Evolutionary conservation across 2,797 vertebrate genomes (phyloP), one percentile per base, ranked within the genome.

Genomic region (Synanceia verrucosa): DNA sequence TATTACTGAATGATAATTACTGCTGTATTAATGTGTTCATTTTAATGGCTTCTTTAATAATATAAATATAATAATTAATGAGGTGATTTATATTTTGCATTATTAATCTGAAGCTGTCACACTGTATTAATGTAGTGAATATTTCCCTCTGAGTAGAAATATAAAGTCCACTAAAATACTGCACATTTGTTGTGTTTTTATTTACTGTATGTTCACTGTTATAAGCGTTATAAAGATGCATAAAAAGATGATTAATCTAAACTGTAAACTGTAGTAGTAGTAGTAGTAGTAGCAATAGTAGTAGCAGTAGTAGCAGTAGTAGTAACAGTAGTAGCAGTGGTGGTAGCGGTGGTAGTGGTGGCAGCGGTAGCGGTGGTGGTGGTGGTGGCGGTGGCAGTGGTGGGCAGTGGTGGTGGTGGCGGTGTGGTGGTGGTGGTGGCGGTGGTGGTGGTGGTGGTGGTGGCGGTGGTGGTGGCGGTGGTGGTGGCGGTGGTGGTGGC

Each of bases 181-280:
- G n/a, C n/a, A 33, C 31, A 52, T 11, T 31, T 31, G 29, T 33
- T 41, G 7, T 41, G 18, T 41, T 14, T n/a, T 41, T 0, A 41
- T 41, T 41, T 0, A 39, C 0, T 31, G 26, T 24, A 56, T 48
- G 21, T 9, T 36, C 16, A 56, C 69, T 65, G 37, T 36, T 48
- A 41, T 53, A 36, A 34, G 66, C 48, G 21, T 31, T 11, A 50
- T 14, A 57, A 59, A 52, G 37, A 21, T 28, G 16, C 41, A 18
- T 65, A 43, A n/a, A 33, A 41, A 44, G 46, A 36, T 7, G 26
- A 58, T 24, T 36, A 50, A n/a, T 65, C 59, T n/a, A n/a, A n/a
- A n/a, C n/a, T n/a, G n/a, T n/a, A n/a, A n/a, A n/a, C n/a, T n/a
- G n/a, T n/a, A n/a, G n/a, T n/a, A n/a, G n/a, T n/a, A n/a, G n/a